Evolutionary conservation across 2,888 invertebrate genomes (phyloP), one percentile per base, ranked within the genome.

Genomic region (Synanthedon andrenaeformis): DNA sequence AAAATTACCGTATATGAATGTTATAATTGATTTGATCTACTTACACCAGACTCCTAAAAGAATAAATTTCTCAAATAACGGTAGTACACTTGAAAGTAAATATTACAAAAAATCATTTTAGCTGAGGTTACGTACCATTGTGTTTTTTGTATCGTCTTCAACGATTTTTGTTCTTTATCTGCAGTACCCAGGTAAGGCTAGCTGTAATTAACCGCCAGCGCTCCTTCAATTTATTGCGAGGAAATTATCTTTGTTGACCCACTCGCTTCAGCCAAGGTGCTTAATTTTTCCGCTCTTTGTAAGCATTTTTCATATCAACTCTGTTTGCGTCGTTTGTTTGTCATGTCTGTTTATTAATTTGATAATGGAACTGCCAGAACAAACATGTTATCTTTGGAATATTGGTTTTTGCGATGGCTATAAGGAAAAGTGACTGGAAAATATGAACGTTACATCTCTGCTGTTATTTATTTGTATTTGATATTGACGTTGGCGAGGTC

Each of bases 231-330:
- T 82, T 80, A 80, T 77, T 72, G 72, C 76, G 64, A 69, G 59
- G 58, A 76, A 73, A 79, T 79, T 82, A 82, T 82, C 80, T 80
- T 70, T 82, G 82, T 82, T 82, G 78, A 76, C 76, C 76, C 82
- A 79, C 72, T 74, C 72, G 73, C 72, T 67, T 69, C 63, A 64
- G 58, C 56, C 56, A 64, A 69, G 68, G 69, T 68, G 67, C 71
- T 74, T 76, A 70, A 70, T 70, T 75, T 75, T 78, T 77, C 68
- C 69, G 58, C 63, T 67, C 67, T 71, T 67, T 72, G 69, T 68
- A 68, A 70, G 69, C 76, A 59, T 65, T 73, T 71, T 75, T 72
- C 66, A 63, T 64, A 67, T 14, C 49, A 19, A 17, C 51, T 51
- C 52, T 52, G 55, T 41, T 55, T 55, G 51, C 54, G 42, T 14